These are phyloP conservation scores for Bucorvus abyssinicus DNA, from an alignment of 2,797 vertebrate species.

Conservation along the genomic window DNA sequence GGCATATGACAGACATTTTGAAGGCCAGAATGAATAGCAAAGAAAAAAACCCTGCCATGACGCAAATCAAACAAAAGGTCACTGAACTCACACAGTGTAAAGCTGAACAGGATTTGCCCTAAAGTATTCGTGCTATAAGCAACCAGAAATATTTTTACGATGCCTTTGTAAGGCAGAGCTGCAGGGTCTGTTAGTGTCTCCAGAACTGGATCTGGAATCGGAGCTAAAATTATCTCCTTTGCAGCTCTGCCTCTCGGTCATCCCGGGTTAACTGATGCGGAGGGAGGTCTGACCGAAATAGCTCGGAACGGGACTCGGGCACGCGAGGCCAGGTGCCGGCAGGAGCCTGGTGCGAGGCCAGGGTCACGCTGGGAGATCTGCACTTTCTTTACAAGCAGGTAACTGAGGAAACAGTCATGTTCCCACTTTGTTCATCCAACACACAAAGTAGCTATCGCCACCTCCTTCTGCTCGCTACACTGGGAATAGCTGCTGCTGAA, in stretches of 20 bases:
- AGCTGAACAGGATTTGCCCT: neutral
- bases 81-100: conserved; percentile 7
- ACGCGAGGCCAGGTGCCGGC: neutral
- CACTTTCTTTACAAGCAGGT: neutral
- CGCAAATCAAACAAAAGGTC: conserved; percentile 21
- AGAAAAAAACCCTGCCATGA: neutral
- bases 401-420: neutral
- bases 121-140: neutral
- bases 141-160: neutral
- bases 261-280: neutral
- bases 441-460: neutral
- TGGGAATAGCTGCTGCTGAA: neutral
- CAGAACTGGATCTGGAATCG: neutral
- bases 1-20: neutral
- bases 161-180: neutral
- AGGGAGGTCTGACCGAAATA: neutral
- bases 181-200: neutral
- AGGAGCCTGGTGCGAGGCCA: neutral
- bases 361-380: neutral
- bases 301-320: neutral
- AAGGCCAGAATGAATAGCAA: neutral
- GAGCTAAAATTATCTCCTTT: neutral
- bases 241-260: neutral
- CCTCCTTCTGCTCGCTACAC: neutral
- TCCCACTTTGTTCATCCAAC: neutral